A percentile compares a stretch with the other conserved stretches of the same genome.
Evolutionary conservation across 2,797 vertebrate species (phyloP).

Genomic region (Hydrophis major): DNA sequence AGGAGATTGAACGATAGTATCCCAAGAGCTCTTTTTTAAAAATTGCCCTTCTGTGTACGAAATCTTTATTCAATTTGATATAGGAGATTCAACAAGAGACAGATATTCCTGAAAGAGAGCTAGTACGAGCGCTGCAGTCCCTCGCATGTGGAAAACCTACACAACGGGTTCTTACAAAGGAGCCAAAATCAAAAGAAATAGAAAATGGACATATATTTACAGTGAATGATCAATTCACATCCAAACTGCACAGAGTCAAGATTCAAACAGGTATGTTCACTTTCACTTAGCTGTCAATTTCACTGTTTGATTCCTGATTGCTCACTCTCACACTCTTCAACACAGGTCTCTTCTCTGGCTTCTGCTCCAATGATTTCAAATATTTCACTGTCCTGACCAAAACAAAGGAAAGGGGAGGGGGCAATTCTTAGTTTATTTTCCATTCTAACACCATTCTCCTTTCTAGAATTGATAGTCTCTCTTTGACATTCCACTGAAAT

Average conservation of each 20-base stretch:
- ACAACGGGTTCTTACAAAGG: constrained; percentile 96
- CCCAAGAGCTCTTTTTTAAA: background rate
- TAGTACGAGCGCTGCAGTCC: constrained; percentile 90
- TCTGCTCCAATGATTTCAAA: background rate
- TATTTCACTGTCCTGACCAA: background rate
- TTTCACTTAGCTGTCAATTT: constrained; percentile 17
- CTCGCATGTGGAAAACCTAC: constrained; percentile 93
- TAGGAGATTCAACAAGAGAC: constrained; percentile 99
- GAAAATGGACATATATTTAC: constrained; percentile 98
- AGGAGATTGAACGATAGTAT: background rate
- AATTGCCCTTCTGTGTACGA: background rate
- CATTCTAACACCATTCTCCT: background rate
- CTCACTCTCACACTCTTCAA: background rate
- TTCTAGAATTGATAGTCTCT: background rate
- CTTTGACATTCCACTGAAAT: background rate
- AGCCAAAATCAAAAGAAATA: constrained; percentile 98
- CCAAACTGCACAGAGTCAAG: constrained; percentile 97
- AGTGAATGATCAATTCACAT: constrained; percentile 99
- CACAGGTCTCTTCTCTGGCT: background rate
- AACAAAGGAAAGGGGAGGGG: background rate
- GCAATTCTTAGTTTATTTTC: background rate
- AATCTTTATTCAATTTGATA: constrained; percentile 25
- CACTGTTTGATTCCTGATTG: background rate
- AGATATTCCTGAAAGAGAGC: constrained; percentile 94
- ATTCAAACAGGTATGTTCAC: constrained; percentile 77